Percentiles rank a stretch among this genome's conserved stretches.
phyloP scores from a whole-genome alignment of 2,888 invertebrate genomes.

The Ichneumon xanthorius region DNA sequence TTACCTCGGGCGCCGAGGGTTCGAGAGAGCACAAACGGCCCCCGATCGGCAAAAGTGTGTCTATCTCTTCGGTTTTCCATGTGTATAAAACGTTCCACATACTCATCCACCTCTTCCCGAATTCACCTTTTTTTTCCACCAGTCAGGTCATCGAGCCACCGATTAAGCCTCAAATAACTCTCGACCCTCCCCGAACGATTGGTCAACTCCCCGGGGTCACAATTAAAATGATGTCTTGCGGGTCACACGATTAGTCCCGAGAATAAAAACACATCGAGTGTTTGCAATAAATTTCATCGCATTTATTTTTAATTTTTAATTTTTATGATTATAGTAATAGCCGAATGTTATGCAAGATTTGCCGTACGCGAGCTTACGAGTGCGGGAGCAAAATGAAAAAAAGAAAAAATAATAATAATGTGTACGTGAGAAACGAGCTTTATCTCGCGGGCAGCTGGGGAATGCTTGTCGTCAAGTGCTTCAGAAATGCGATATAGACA shows the following conservation, averaged over 20 bases:
- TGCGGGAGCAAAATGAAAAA: background rate
- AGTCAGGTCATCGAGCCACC: conserved; percentile 52
- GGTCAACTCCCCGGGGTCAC: conserved; percentile 35
- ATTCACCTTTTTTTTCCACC: conserved; percentile 12
- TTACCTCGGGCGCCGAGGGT: conserved; percentile 55
- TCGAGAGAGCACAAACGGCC: conserved; percentile 32
- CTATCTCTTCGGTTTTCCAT: conserved; percentile 2
- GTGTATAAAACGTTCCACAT: conserved; percentile 7
- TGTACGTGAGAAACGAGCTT: conserved; percentile 35
- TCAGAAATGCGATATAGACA: background rate
- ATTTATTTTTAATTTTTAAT: background rate
- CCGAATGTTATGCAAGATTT: conserved; percentile 4
- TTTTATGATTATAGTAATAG: background rate
- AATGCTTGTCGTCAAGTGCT: conserved; percentile 35
- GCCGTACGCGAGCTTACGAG: background rate
- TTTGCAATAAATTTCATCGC: conserved; percentile 22
- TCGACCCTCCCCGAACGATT: conserved; percentile 43
- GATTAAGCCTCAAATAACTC: conserved; percentile 40
- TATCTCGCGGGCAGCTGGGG: conserved; percentile 48
- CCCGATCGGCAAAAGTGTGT: conserved; percentile 29
- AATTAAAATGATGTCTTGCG: conserved; percentile 54
- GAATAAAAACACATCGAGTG: conserved; percentile 38
- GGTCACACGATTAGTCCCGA: conserved; percentile 41
- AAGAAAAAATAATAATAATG: background rate
- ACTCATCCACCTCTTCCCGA: conserved; percentile 3